Evolutionary conservation across 2,888 invertebrate species (phyloP).

Genomic region (Agrochola lychnidis): DNA sequence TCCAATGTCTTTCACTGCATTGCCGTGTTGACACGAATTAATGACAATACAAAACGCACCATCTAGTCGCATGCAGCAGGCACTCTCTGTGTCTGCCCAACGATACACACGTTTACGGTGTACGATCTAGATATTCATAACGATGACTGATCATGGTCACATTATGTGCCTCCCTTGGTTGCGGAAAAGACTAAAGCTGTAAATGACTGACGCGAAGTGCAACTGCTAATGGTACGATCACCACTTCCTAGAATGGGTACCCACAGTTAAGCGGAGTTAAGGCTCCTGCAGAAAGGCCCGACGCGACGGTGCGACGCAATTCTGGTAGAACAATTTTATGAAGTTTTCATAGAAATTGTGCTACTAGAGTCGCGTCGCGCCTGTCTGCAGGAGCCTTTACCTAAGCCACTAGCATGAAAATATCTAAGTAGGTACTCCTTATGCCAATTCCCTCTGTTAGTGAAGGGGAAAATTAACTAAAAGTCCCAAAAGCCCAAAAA

Average conservation of each 20-base stretch:
- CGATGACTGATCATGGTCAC: not conserved
- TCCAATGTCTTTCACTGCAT: not conserved
- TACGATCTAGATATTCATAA: not conserved
- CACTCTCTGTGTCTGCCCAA: not conserved
- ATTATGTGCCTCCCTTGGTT: not conserved
- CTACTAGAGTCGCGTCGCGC: too few relatives aligned
- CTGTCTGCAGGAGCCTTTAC: not conserved
- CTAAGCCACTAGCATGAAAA: not conserved
- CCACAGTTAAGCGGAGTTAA: too few relatives aligned
- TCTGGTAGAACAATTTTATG: too few relatives aligned
- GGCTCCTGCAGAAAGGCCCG: too few relatives aligned
- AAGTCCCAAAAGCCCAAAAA: not conserved
- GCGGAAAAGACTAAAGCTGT: not conserved
- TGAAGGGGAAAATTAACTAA: not conserved
- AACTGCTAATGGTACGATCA: constrained; percentile 1
- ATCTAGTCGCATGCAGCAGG: not conserved
- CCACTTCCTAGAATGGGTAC: constrained; percentile 11
- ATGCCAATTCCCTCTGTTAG: not conserved
- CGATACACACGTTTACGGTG: not conserved
- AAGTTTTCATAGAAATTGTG: too few relatives aligned
- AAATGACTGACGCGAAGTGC: not conserved
- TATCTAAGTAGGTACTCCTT: not conserved
- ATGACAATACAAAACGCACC: not conserved
- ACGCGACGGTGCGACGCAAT: too few relatives aligned
- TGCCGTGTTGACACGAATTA: not conserved